Evolutionary conservation across 2,797 vertebrate species (phyloP), one percentile per base, ranked within the genome.

Genomic region (Darevskia nairensis): DNA sequence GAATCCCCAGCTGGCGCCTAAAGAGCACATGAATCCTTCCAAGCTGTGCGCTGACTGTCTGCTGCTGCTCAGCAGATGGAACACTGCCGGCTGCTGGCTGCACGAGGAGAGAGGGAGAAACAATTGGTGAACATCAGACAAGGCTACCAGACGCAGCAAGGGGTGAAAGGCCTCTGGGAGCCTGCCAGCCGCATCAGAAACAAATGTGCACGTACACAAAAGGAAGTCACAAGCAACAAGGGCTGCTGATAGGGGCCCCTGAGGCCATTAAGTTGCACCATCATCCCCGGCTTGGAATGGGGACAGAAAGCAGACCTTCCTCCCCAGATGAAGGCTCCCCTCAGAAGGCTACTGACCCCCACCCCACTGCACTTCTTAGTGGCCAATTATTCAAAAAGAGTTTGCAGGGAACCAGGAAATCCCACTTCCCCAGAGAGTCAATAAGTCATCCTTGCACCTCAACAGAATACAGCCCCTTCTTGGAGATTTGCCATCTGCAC

Each of bases 11-110:
- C 97, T 99, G 99, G 91, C 99, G 98, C 87, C 98, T 97, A 95
- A 99, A 99, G 69, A 99, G 97, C 0, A 95, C 97, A 94, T 99
- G 98, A 90, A 99, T 98, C 93, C 97, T 98, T 93, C 98, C 97
- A 0, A 99, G 97, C 96, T 99, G 99, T 89, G 94, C 90, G 89
- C 96, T 98, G 92, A 98, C 94, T 96, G 97, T 96, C 96, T 98
- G 97, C 97, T 99, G 98, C 96, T 98, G 96, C 94, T 99, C 98
- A 0, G 86, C 95, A 80, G 97, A 97, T 75, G 98, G 97, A 95
- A 98, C 94, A 29, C 96, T 98, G 96, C 97, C 98, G 93, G 98
- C 97, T 83, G 97, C 95, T 86, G 98, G 98, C 99, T 99, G 94
- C 89, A 93, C 92, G 82, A 4, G 82, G 84, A 71, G 19, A 27